phyloP scores from a whole-genome alignment of 92 coral and sea anemone genomes.

The Isaurus tuberculatus region DNA sequence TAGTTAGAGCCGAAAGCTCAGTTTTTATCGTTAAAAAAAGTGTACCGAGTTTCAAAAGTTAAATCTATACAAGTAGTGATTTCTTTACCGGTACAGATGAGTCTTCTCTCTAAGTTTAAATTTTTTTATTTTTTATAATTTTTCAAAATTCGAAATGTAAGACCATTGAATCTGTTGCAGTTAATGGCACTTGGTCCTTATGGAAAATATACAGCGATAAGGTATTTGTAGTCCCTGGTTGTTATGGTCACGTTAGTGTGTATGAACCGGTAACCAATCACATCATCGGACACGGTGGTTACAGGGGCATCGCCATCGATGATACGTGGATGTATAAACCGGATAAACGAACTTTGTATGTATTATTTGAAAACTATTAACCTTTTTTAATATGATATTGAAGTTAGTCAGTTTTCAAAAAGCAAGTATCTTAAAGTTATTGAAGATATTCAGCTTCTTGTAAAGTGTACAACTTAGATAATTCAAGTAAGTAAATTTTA shows the following conservation, averaged over 20 bases:
- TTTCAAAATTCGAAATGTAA: background rate
- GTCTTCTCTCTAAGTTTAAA: background rate
- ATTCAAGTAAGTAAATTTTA: no score
- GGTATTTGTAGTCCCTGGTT: slow-evolving; percentile 7
- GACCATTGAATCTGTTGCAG: slow-evolving; percentile 37
- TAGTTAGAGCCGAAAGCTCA: no score
- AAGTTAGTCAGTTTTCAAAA: no score
- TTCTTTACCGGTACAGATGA: no score
- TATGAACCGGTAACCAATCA: slow-evolving; percentile 40
- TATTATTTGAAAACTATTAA: background rate
- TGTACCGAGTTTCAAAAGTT: no score
- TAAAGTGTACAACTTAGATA: no score
- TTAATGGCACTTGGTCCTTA: slow-evolving; percentile 56
- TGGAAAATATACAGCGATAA: background rate
- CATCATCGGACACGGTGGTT: slow-evolving; percentile 57
- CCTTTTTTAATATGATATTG: background rate
- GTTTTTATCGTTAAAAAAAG: no score
- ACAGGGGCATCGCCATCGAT: background rate
- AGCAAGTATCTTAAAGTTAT: no score
- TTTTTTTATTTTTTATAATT: background rate
- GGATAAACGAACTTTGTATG: slow-evolving; percentile 16
- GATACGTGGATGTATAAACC: slow-evolving; percentile 20
- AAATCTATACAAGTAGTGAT: no score
- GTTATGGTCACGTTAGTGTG: slow-evolving; percentile 75
- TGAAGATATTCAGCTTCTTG: no score